phyloP scores from a whole-genome alignment of 1,140 invertebrate species.

The Zaprionus lachaisei region DNA sequence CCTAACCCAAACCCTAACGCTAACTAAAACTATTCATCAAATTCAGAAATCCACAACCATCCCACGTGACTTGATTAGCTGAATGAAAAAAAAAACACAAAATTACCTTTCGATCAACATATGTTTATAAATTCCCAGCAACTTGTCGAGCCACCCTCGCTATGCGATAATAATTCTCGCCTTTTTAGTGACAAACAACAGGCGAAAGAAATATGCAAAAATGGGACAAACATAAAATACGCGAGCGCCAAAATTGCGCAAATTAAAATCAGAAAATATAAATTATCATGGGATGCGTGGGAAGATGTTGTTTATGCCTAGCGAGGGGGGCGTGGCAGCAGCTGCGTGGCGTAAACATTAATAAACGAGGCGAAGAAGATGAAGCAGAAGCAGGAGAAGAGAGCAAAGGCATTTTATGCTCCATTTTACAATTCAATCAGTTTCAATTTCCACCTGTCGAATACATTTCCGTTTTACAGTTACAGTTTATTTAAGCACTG shows the following conservation, averaged over 20 bases:
- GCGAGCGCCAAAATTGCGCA: constrained; percentile 60
- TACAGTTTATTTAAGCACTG: constrained; percentile 66
- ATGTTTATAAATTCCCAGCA: not conserved
- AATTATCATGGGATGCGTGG: constrained; percentile 54
- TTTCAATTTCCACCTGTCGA: constrained; percentile 81
- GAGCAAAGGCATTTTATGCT: constrained; percentile 64
- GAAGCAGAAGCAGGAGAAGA: not conserved
- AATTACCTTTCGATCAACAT: too few relatives aligned
- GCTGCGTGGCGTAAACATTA: constrained; percentile 51
- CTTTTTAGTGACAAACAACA: constrained; percentile 55
- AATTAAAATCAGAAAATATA: constrained; percentile 79
- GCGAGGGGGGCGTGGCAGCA: constrained; percentile 38
- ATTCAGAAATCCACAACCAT: too few relatives aligned
- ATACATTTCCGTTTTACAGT: constrained; percentile 77
- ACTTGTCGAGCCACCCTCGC: constrained; percentile 31
- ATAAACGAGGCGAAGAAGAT: constrained; percentile 33
- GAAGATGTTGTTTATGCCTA: not conserved
- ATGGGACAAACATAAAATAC: constrained; percentile 60
- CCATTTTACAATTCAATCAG: constrained; percentile 80
- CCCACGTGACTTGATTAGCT: too few relatives aligned
- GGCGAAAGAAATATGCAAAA: constrained; percentile 55
- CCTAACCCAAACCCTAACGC: too few relatives aligned
- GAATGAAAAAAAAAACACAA: too few relatives aligned
- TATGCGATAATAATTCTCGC: constrained; percentile 50
- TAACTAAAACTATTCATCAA: too few relatives aligned